Base-by-base conservation (phyloP, 2,113 vertebrate species). In the Dendrocopos noguchii region DNA sequence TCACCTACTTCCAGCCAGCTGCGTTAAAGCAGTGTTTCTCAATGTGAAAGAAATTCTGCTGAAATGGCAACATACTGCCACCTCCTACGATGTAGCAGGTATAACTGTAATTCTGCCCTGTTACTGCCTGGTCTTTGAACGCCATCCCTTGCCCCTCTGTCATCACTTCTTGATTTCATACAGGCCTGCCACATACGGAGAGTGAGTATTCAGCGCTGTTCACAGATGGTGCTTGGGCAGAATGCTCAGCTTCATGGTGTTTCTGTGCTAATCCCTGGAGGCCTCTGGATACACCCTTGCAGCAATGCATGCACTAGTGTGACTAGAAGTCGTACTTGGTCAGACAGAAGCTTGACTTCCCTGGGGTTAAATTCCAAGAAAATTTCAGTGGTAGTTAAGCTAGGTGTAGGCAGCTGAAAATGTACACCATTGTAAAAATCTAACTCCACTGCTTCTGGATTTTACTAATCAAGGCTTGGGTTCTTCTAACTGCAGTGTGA, bases 201-300 rank as follows among this genome's bases (percentile, higher is more conserved):
- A 65, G 56, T 36, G 64, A 52, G 73, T 65, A 20, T 13, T 11
- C 39, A 71, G 64, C 55, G 8, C 71, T 47, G n/a, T 24, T 74
- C 84, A 53, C 83, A 83, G 80, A 80, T 44, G 80, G 84, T 78
- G 87, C 74, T 94, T 63, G 66, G 33, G 71, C 64, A 81, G 63
- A 88, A 31, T 20, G 34, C 50, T 89, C 33, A 42, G 60, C 59
- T 80, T 67, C 33, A 0, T 77, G 81, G 71, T 28, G 29, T 85
- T 80, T 71, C 87, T 87, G 65, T 59, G 79, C 57, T 83, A 50
- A 92, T 83, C 76, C 75, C 65, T 56, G 55, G 36, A 80, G 92
- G 60, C 42, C 68, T 89, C 33, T 47, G 78, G 53, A 73, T 53
- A 10, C 6, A 64, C 25, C 53, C 60, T 44, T 34, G 72, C 46